These are phyloP conservation scores for Condylostylus longicornis DNA, from an alignment of 1,140 invertebrate genomes.

Conservation along the genomic window DNA sequence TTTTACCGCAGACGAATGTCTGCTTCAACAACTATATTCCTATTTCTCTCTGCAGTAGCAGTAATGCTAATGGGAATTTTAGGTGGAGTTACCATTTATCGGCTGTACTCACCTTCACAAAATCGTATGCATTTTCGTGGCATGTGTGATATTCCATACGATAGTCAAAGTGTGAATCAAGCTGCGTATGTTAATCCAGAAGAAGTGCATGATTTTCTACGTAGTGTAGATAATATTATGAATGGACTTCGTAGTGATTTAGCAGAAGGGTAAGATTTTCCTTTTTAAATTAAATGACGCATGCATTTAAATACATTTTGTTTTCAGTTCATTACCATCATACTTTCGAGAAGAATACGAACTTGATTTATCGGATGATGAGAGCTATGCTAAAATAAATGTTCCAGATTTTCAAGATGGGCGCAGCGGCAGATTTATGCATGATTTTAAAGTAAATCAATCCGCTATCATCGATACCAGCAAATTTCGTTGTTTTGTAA, in stretches of 20 bases:
- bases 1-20: slow-evolving; percentile 38
- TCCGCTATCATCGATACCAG: slow-evolving; percentile 68
- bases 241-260: slow-evolving; percentile 5
- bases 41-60: slow-evolving; percentile 54
- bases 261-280: too few species aligned
- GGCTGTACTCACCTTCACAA: slow-evolving; percentile 48
- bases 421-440: slow-evolving; percentile 63
- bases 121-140: slow-evolving; percentile 45
- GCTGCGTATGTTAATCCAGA: slow-evolving; percentile 24
- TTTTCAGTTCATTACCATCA: not conserved
- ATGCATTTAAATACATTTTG: too few species aligned
- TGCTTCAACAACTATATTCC: slow-evolving; percentile 45
- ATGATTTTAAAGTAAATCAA: slow-evolving; percentile 73
- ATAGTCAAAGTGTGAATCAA: slow-evolving; percentile 21
- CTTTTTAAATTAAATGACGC: too few species aligned
- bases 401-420: slow-evolving; percentile 67
- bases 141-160: slow-evolving; percentile 51
- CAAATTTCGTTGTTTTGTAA: slow-evolving; percentile 65
- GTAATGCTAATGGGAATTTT: slow-evolving; percentile 61
- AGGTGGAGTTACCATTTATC: slow-evolving; percentile 60
- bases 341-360: slow-evolving; percentile 63
- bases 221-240: slow-evolving; percentile 15
- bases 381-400: slow-evolving; percentile 58
- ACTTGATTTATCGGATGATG: slow-evolving; percentile 47
- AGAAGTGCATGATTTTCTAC: slow-evolving; percentile 21